Evolutionary conservation across 53 echinoderm and acorn worm species (phyloP), one percentile per base, ranked within the genome.

Genomic region (Patiria pectinifera): DNA sequence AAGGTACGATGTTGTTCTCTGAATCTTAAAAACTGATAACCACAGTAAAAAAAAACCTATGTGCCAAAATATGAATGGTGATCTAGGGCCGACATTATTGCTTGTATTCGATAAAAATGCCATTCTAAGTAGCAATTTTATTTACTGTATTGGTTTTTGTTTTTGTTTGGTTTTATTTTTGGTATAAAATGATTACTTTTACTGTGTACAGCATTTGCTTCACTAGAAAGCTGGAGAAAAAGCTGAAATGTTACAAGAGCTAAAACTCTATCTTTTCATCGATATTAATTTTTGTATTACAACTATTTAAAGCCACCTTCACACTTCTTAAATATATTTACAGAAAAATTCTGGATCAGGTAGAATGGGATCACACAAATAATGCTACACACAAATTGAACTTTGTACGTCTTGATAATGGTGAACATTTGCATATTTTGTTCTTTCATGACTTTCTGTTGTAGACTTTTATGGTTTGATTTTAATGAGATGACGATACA

Each of bases 401-500:
- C 0, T 26, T 84, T 15, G 9, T 84, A 66, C 66, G 26, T 16
- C 16, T 47, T 48, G 5, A 79, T 15, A 79, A 82, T 9, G 14
- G 14, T 43, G 26, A 76, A 78, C 59, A 78, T 59, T 77, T 76
- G 76, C 76, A 87, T 87, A 77, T 66, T 63, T 63, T 84, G 69
- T 63, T 44, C 45, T 15, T 35, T 66, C 10, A 3, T 43, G 45
- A 19, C 19, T 66, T 85, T 11, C 48, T 71, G 18, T 1, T 9
- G 43, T 1, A 4, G 6, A 59, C 14, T 1, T 58, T 35, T 4
- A 87, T 4, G 72, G 76, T 60, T 87, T 87, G 78, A 92, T 46
- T 60, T 96, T 96, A 86, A 83, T 95, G 26, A 96, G 93, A 75
- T 96, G 93, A 46, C 99, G 93, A 80, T 98, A 98, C 16, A 98